These are phyloP conservation scores for Glaucomys volans DNA, from an alignment of 2,113 vertebrate species.

Conservation along the genomic window DNA sequence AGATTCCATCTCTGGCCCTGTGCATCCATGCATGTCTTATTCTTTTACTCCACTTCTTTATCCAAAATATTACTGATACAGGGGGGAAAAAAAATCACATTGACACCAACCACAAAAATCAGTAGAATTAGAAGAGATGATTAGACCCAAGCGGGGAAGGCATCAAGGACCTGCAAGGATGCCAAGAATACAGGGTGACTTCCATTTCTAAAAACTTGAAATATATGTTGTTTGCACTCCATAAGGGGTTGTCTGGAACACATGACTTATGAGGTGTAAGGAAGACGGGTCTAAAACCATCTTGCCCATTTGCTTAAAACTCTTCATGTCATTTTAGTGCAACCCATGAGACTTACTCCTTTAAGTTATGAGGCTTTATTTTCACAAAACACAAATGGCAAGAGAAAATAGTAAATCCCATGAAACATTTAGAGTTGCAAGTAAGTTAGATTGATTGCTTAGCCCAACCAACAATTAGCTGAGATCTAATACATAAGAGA, in stretches of 20 bases:
- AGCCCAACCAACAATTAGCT: neutral
- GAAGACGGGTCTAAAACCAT: slow-evolving; percentile 46
- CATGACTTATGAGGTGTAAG: neutral
- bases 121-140: neutral
- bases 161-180: neutral
- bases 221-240: neutral
- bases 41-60: neutral
- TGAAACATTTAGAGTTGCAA: slow-evolving; percentile 46
- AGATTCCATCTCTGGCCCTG: neutral
- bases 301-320: neutral
- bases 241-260: slow-evolving; percentile 1
- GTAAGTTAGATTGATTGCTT: slow-evolving; percentile 17
- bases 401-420: neutral
- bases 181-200: neutral
- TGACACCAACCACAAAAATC: neutral
- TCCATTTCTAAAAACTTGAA: slow-evolving; percentile 5
- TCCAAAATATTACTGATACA: neutral
- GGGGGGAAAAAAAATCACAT: neutral
- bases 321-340: neutral
- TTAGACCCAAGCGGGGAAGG: neutral
- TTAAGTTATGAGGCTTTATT: neutral
- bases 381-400: slow-evolving; percentile 48
- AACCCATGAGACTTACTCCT: neutral
- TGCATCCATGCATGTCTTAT: neutral
- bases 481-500: neutral